These are phyloP conservation scores for Trichonephila inaurata DNA, from an alignment of 1,140 invertebrate species.

Conservation along the genomic window DNA sequence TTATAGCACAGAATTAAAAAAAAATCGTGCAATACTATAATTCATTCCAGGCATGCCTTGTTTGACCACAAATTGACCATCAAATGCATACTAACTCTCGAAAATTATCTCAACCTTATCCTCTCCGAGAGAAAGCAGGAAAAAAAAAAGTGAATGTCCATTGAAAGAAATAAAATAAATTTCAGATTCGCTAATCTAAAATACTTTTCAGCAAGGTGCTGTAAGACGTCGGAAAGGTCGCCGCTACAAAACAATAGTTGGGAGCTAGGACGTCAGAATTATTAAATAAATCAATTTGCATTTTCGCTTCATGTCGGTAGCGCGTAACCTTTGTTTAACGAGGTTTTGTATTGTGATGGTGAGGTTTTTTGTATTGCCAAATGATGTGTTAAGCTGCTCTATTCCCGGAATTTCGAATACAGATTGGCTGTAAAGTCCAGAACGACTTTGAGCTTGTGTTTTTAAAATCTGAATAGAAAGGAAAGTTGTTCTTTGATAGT, in stretches of 20 bases:
- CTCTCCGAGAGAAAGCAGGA: neutral
- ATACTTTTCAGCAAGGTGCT: slow-evolving; percentile 7
- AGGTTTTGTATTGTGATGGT: neutral
- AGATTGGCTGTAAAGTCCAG: neutral
- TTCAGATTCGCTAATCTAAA: neutral
- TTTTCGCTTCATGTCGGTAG: neutral
- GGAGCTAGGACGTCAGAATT: neutral
- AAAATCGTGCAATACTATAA: neutral
- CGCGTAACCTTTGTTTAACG: neutral
- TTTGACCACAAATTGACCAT: neutral
- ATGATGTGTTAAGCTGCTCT: neutral
- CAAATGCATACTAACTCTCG: neutral
- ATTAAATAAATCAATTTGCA: slow-evolving; percentile 20
- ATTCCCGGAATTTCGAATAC: neutral
- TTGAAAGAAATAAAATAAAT: neutral
- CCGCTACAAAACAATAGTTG: neutral
- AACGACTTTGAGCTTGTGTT: neutral
- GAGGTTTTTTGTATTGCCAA: neutral
- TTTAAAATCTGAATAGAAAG: neutral
- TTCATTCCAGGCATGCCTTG: too few relatives aligned
- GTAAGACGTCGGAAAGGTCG: neutral
- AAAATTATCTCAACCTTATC: neutral
- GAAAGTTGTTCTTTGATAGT: neutral
- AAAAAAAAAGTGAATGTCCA: neutral
- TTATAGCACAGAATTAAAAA: neutral